Evolutionary conservation across 2,113 vertebrate genomes (phyloP), one percentile per base, ranked within the genome.

Genomic region (Hippoglossus stenolepis): DNA sequence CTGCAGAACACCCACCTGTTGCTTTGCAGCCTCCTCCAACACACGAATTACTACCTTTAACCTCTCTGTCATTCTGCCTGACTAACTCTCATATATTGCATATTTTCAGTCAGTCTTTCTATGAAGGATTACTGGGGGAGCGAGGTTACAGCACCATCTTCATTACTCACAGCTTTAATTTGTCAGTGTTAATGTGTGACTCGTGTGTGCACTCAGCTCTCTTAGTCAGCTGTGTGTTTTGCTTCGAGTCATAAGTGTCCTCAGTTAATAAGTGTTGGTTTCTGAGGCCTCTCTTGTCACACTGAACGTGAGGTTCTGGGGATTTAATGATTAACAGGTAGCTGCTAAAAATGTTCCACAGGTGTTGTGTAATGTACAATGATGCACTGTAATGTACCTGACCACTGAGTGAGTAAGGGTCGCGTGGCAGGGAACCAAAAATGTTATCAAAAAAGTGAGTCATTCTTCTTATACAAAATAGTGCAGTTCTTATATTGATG

Each of bases 271-370:
- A 84, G 77, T 77, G 1, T 12, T 13, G n/a, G n/a, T 68, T 66
- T 66, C n/a, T 3, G 11, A 63, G 10, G 63, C 56, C 18, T 79
- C 12, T 35, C 20, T 66, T 64, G 60, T 81, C 70, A 61, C 75
- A 59, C 31, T 54, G 20, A 73, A 49, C 45, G 17, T 56, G 57
- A 65, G 53, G 18, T 67, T 72, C 26, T 47, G 70, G 47, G 4
- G 24, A 67, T 84, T 76, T 72, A 91, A 93, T 93, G 45, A 91
- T 91, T 92, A 87, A 90, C 90, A 35, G 15, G 67, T 65, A 26
- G 24, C 14, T n/a, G 43, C 64, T 84, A 59, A 74, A 76, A 84
- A n/a, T 38, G 71, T 65, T 31, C 60, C 13, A 11, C 73, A 77
- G 58, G 83, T 85, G 70, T 89, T 89, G 68, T 65, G 79, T 84